Base-by-base conservation (phyloP, 1,140 invertebrate genomes). In the Homarus americanus region DNA sequence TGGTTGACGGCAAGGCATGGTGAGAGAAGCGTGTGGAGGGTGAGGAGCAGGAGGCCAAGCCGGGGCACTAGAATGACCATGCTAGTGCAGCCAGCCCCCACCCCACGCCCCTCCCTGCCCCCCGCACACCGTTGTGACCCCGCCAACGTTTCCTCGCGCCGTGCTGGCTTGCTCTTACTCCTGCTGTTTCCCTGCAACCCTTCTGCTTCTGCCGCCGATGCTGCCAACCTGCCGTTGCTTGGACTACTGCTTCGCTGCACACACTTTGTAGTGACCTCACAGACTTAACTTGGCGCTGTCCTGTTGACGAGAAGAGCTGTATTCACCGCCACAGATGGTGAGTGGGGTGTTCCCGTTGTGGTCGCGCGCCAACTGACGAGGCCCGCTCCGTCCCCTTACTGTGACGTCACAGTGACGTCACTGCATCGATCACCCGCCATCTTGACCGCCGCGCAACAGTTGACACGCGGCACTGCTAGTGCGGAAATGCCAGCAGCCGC, bases 61-160 rank as follows among this genome's bases (percentile, higher is more conserved):
- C 53, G 32, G 63, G 53, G 32, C 53, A 63, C 32, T 34, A 63
- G 75, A 28, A 40, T 38, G 73, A 36, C 75, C 53, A 66, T 63
- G 49, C 85, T 87, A 78, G n/a, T 76, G 84, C 72, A 32, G 34
- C 82, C 75, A 58, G 53, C 75, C 85, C 36, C 20, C 38, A 32
- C 75, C 85, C 85, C 53, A 38, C 75, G 73, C 49, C 73, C 85
- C 85, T 63, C 73, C 44, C 73, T 24, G 75, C 73, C 85, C 85
- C 85, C 85, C 85, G 75, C 73, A 87, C 85, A 66, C 76, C 85
- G 76, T 58, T 72, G 49, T 80, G 85, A 78, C 75, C 85, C 85
- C 85, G 85, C 85, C 85, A 87, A 87, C 85, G 85, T 87, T 87
- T 87, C 85, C 85, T 75, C 85, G 85, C 85, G 73, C 85, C 85